These are phyloP conservation scores for Epinephelus fuscoguttatus DNA, from an alignment of 2,113 vertebrate species.

Conservation along the genomic window DNA sequence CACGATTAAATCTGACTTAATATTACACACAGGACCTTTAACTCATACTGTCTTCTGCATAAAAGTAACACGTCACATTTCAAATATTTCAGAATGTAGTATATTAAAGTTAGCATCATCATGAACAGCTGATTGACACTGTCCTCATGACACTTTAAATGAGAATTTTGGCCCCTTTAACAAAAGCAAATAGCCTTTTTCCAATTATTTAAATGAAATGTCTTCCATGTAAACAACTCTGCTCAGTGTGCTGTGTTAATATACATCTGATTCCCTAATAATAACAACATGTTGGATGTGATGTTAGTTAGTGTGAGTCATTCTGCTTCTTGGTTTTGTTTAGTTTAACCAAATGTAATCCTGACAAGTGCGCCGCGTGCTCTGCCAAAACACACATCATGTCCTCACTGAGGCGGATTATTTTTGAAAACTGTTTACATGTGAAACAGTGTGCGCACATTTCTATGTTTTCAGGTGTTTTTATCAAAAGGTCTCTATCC, in stretches of 20 bases:
- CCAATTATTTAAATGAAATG: neutral
- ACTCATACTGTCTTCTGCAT: too few species aligned
- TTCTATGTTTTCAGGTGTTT: slow-evolving; percentile 35
- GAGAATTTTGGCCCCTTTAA: neutral
- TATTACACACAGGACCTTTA: too few species aligned
- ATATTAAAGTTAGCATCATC: too few species aligned
- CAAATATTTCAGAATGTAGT: too few species aligned
- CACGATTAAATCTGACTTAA: too few species aligned
- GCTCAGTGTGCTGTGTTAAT: neutral
- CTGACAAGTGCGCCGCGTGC: neutral
- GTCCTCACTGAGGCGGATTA: slow-evolving; percentile 8
- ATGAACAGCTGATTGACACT: neutral
- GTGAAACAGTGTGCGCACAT: neutral
- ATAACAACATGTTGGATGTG: slow-evolving; percentile 13
- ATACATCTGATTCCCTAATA: neutral
- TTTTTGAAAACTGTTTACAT: slow-evolving; percentile 20
- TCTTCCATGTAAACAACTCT: neutral
- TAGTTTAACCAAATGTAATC: slow-evolving; percentile 21
- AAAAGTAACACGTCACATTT: too few species aligned
- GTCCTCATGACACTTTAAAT: neutral
- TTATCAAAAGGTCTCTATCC: neutral
- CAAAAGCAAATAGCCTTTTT: neutral
- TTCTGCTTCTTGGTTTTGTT: slow-evolving; percentile 20
- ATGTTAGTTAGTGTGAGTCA: slow-evolving; percentile 25
- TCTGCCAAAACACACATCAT: slow-evolving; percentile 21